Evolutionary conservation across 1,140 invertebrate genomes (phyloP).

Genomic region (Brachionus paranguensis): DNA sequence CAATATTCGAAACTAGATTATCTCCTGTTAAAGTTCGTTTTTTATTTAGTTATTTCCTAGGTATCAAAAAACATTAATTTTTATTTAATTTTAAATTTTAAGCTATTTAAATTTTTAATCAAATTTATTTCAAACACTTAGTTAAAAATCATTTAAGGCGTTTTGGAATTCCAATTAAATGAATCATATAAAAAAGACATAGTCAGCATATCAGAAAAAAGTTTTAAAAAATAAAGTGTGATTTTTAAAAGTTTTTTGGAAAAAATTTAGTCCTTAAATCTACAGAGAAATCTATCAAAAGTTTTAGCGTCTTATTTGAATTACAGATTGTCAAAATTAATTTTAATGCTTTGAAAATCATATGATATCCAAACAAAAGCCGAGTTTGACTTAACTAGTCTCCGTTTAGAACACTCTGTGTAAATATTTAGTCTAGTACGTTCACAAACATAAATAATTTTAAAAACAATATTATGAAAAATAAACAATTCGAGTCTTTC

Average conservation of each 20-base stretch:
- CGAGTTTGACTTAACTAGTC: background rate
- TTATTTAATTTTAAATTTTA: too few species aligned
- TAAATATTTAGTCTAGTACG: background rate
- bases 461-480: background rate
- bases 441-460: background rate
- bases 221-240: background rate
- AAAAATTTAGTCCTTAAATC: background rate
- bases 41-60: too few species aligned
- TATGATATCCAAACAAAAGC: background rate
- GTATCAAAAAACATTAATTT: too few species aligned
- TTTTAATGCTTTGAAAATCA: background rate
- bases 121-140: too few species aligned
- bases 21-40: too few species aligned
- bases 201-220: background rate
- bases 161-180: too few species aligned
- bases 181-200: background rate
- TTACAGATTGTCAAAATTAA: background rate
- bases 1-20: too few species aligned
- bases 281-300: background rate
- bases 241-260: background rate
- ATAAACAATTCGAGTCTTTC: background rate
- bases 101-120: too few species aligned
- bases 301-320: background rate
- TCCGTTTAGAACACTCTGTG: background rate
- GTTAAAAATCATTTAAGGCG: too few species aligned